A percentile compares a stretch with the other conserved stretches of the same genome.
These are phyloP conservation scores for Tragelaphus strepsiceros DNA, from an alignment of 2,113 vertebrate species.

Conservation along the genomic window DNA sequence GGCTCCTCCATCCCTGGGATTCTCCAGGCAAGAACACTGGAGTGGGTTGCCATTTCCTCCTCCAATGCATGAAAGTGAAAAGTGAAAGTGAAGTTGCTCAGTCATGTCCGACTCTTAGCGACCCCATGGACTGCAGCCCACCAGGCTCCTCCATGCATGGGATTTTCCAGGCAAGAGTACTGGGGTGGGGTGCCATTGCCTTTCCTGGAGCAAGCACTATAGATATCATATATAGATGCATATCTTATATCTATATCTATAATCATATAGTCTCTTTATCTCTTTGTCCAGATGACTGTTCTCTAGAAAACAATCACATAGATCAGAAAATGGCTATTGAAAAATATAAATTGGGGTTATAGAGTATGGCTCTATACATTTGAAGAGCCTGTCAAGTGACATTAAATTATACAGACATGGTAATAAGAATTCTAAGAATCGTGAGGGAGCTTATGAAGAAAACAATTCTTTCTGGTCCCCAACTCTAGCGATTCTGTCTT, in stretches of 20 bases:
- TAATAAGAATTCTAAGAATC: not conserved
- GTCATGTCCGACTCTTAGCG: too few species aligned
- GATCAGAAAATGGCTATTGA: not conserved
- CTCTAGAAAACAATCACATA: not conserved
- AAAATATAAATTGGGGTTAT: not conserved
- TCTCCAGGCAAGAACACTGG: too few species aligned
- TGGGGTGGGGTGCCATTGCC: too few species aligned
- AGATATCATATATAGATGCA: not conserved
- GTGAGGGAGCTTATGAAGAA: not conserved
- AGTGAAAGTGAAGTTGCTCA: too few species aligned
- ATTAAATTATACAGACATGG: not conserved
- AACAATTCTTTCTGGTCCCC: not conserved
- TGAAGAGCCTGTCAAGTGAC: not conserved
- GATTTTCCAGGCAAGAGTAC: too few species aligned
- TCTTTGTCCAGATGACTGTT: not conserved
- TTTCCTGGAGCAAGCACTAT: not conserved
- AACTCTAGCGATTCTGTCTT: not conserved
- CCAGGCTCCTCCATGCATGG: too few species aligned
- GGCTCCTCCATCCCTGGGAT: too few species aligned
- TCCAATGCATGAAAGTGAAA: too few species aligned
- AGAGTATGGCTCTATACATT: not conserved
- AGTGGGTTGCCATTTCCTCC: too few species aligned
- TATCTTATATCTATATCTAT: not conserved
- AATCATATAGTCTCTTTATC: not conserved
- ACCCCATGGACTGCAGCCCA: too few species aligned